Conservation (phyloP, 2,113 vertebrate genomes). For the Petroica traversi region DNA sequence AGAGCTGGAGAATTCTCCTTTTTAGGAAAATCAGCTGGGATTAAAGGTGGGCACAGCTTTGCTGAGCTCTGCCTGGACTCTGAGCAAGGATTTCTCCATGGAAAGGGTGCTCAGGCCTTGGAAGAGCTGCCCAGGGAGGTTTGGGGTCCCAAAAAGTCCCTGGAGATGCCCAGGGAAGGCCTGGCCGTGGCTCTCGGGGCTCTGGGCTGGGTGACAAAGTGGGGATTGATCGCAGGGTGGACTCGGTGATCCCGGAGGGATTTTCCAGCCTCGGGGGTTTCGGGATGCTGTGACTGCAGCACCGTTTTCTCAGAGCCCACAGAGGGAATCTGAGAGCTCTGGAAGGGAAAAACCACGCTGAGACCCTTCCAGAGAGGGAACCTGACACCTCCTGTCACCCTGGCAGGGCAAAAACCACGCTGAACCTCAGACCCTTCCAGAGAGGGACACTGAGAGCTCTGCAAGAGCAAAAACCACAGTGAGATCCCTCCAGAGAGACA, state of each 20-base stretch:
- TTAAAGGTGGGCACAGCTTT: not conserved
- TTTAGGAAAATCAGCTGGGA: not conserved
- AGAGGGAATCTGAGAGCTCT: no score
- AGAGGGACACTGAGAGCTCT: not conserved
- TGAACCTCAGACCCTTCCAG: accelerated
- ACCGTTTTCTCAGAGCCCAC: accelerated
- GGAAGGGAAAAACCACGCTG: no score
- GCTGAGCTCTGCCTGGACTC: not conserved
- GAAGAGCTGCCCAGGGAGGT: not conserved
- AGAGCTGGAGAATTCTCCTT: not conserved
- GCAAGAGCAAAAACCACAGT: no score
- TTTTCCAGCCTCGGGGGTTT: not conserved
- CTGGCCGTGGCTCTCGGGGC: accelerated
- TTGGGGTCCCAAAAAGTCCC: not conserved
- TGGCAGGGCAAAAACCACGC: accelerated
- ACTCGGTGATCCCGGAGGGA: accelerated
- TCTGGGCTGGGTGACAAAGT: not conserved
- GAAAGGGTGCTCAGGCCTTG: accelerated
- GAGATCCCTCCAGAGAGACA: no score
- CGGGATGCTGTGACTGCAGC: accelerated
- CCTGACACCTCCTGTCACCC: not conserved
- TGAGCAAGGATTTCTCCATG: not conserved
- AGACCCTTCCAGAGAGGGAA: no score
- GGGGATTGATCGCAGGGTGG: accelerated
- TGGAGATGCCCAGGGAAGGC: not conserved